A percentile compares a stretch with the other conserved stretches of the same genome.
These are phyloP conservation scores for Vireo griseus DNA, from an alignment of 2,797 vertebrate genomes.

Conservation along the genomic window DNA sequence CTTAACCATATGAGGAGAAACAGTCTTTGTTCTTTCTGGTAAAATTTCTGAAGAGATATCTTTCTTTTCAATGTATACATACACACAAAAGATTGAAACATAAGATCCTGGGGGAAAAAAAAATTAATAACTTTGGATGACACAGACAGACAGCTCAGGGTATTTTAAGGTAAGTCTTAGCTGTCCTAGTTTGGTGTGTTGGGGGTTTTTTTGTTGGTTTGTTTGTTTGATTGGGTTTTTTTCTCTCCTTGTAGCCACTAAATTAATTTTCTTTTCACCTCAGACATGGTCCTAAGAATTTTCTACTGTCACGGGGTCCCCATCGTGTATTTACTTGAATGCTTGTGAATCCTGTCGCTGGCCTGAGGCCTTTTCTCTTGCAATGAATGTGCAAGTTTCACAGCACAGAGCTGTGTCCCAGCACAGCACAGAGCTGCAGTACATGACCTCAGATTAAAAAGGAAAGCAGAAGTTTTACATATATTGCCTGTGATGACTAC, in stretches of 20 bases:
- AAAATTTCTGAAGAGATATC: not conserved
- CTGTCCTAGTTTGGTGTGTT: not conserved
- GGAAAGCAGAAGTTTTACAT: not conserved
- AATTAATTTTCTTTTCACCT: not conserved
- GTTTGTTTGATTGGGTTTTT: not conserved
- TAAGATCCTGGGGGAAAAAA: not conserved
- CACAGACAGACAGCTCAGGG: not conserved
- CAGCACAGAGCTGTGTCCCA: too few species aligned
- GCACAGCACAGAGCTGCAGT: not conserved
- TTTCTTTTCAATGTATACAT: not conserved
- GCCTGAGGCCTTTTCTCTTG: not conserved
- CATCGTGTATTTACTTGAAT: not conserved
- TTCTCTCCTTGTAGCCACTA: not conserved
- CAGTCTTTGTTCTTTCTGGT: conserved; percentile 20
- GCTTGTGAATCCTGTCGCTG: not conserved
- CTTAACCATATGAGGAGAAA: not conserved
- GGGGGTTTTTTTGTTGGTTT: not conserved
- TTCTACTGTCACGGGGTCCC: not conserved
- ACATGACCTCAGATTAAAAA: not conserved
- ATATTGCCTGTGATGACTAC: not conserved
- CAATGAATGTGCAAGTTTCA: not conserved
- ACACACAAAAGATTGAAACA: not conserved
- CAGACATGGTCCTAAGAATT: not conserved
- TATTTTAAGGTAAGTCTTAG: not conserved
- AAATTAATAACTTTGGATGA: not conserved